Conservation (phyloP, 2,113 vertebrate species). For the Sinocyclocheilus grahami region DNA sequence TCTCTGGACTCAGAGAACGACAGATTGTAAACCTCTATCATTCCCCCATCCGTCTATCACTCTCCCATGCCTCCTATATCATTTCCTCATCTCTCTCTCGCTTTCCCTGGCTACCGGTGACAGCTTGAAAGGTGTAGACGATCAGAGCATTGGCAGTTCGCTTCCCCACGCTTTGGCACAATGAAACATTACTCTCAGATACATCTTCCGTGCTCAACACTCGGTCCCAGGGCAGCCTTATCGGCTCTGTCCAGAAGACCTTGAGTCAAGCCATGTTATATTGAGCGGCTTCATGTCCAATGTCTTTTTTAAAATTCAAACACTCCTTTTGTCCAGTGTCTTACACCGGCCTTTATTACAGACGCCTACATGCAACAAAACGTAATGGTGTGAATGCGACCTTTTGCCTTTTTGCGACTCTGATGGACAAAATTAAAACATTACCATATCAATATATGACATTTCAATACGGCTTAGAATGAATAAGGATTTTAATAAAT, state of each 20-base stretch:
- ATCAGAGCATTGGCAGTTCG: conserved; percentile 64
- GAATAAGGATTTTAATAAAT: background rate
- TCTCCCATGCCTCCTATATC: conserved; percentile 47
- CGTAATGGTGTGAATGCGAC: background rate
- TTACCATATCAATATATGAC: conserved; percentile 37
- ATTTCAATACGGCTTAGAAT: conserved; percentile 12
- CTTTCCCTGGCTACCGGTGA: conserved; percentile 63
- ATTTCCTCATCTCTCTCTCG: conserved; percentile 49
- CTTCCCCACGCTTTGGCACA: conserved; percentile 59
- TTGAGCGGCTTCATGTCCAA: conserved; percentile 53
- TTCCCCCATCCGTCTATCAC: conserved; percentile 46
- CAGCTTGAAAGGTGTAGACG: conserved; percentile 65
- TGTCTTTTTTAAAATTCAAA: conserved; percentile 74
- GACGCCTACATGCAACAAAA: conserved; percentile 4
- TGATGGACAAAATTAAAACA: background rate
- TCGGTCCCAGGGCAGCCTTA: conserved; percentile 60
- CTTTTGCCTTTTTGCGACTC: conserved; percentile 3
- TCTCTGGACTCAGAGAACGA: conserved; percentile 20
- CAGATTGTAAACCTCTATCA: conserved; percentile 41
- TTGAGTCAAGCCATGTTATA: conserved; percentile 57
- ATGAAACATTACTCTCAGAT: conserved; percentile 75
- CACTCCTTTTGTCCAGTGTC: conserved; percentile 52
- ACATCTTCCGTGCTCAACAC: conserved; percentile 73
- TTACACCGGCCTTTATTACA: conserved; percentile 49
- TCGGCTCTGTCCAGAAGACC: conserved; percentile 63